These are phyloP conservation scores for Micromys minutus DNA, from an alignment of 2,113 vertebrate species.

Conservation along the genomic window DNA sequence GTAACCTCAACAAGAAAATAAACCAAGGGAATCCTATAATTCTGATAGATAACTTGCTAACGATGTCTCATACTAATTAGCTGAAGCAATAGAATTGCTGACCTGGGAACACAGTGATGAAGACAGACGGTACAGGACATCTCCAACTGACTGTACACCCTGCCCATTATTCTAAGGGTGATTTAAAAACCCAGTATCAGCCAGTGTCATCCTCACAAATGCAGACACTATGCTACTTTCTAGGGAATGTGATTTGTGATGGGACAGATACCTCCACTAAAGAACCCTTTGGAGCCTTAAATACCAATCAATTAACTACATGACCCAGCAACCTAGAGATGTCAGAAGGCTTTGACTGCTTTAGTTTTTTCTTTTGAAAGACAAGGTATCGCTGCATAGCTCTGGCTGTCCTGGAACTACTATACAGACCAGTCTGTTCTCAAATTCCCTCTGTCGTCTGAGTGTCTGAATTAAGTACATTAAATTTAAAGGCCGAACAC, in stretches of 20 bases:
- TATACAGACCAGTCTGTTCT: background rate
- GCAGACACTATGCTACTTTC: conserved; percentile 89
- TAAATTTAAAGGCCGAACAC: background rate
- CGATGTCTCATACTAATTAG: conserved; percentile 87
- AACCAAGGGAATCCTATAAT: conserved; percentile 93
- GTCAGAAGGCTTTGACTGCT: background rate
- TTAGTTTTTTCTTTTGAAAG: background rate
- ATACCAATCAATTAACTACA: background rate
- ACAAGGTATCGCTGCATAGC: background rate
- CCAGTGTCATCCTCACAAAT: conserved; percentile 87
- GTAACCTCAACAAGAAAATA: conserved; percentile 87
- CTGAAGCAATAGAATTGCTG: conserved; percentile 92
- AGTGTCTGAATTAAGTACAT: background rate
- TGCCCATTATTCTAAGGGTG: conserved; percentile 89
- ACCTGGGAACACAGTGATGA: conserved; percentile 91
- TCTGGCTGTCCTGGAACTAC: background rate
- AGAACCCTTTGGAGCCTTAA: conserved; percentile 88
- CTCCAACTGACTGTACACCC: conserved; percentile 88
- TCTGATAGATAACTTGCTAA: conserved; percentile 80
- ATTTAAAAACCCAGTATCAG: conserved; percentile 88
- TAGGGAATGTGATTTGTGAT: conserved; percentile 91
- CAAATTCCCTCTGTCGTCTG: background rate
- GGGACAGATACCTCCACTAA: conserved; percentile 90
- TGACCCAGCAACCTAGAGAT: background rate
- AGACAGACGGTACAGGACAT: conserved; percentile 84